Percentiles rank a stretch among this genome's conserved stretches.
Evolutionary conservation across 2,797 vertebrate species (phyloP).

Genomic region (Pangasius macronema): DNA sequence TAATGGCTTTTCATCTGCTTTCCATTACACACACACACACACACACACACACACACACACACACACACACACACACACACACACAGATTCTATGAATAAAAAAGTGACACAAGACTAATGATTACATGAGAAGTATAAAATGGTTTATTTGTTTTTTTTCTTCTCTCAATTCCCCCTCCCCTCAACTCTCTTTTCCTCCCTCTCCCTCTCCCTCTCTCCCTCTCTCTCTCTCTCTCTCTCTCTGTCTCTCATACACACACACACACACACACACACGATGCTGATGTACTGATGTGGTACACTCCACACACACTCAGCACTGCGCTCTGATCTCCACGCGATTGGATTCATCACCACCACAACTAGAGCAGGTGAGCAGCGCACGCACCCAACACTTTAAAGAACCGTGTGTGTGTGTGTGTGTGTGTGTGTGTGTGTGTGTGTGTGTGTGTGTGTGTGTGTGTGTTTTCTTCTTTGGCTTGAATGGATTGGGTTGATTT

Average conservation of each 20-base stretch:
- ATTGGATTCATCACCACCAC: background rate
- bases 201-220: background rate
- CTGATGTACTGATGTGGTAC: constrained; percentile 24
- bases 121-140: background rate
- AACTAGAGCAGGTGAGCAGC: constrained; percentile 15
- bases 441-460: too few species aligned
- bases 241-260: background rate
- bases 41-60: background rate
- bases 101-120: background rate
- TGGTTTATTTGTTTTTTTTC: background rate
- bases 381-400: background rate
- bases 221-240: background rate
- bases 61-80: constrained; percentile 3
- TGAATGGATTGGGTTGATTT: background rate
- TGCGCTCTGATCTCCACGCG: background rate
- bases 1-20: background rate
- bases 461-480: background rate
- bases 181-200: background rate
- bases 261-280: background rate
- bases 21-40: background rate
- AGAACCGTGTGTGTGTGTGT: background rate
- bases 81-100: background rate
- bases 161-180: background rate
- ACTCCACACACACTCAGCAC: constrained; percentile 25
- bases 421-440: background rate